phyloP scores from a whole-genome alignment of 2,113 vertebrate species.

The Camelus dromedarius region DNA sequence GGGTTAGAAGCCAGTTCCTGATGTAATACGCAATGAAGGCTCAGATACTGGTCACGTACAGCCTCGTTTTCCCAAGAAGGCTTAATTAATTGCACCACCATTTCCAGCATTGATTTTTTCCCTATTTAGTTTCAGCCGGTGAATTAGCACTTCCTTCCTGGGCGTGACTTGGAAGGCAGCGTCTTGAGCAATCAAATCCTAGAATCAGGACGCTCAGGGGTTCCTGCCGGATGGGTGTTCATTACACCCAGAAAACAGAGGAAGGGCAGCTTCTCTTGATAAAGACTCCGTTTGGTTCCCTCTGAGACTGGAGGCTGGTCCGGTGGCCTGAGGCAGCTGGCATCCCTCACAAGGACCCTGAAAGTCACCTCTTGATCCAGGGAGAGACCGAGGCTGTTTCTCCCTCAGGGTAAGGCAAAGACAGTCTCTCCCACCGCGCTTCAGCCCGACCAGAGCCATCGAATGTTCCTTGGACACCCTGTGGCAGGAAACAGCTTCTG shows the following conservation, averaged over 20 bases:
- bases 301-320: background rate
- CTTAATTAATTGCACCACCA: slow-evolving; percentile 6
- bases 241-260: background rate
- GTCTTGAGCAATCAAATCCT: background rate
- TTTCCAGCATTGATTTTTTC: background rate
- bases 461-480: background rate
- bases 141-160: background rate
- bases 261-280: background rate
- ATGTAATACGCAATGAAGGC: background rate
- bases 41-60: background rate
- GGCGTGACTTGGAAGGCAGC: background rate
- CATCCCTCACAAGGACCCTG: background rate
- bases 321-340: background rate
- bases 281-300: background rate
- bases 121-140: background rate
- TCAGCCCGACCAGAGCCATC: background rate
- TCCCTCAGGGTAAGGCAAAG: background rate
- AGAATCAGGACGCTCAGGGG: too few species aligned
- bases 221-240: background rate
- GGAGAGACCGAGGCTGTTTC: background rate
- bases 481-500: background rate
- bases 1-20: background rate
- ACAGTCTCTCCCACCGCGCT: background rate
- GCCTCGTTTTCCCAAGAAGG: background rate
- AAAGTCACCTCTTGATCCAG: too few species aligned